Evolutionary conservation across 2,888 invertebrate genomes (phyloP).

Genomic region (Erannis defoliaria): DNA sequence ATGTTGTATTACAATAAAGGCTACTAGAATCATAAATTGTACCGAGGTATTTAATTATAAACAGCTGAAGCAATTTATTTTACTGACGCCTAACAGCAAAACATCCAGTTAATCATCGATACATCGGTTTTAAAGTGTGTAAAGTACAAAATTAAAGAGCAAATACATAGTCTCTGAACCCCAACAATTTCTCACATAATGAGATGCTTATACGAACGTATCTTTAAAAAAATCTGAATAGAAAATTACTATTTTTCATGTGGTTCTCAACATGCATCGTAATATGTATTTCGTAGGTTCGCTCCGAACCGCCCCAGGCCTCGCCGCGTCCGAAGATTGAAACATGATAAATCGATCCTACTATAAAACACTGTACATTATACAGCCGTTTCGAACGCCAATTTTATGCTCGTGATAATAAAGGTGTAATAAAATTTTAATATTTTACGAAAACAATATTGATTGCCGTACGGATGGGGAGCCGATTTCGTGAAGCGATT

Average conservation of each 20-base stretch:
- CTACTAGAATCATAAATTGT: conserved; percentile 15
- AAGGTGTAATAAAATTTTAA: conserved; percentile 62
- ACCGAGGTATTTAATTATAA: conserved; percentile 8
- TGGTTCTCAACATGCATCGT: conserved; percentile 43
- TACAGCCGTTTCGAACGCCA: conserved; percentile 56
- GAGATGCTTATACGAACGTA: conserved; percentile 38
- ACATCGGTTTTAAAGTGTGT: too few species aligned
- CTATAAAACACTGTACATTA: conserved; percentile 49
- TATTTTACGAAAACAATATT: conserved; percentile 64
- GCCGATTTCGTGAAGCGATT: conserved; percentile 34
- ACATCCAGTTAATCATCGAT: neutral
- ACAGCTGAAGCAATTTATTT: conserved; percentile 9
- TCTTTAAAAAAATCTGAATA: conserved; percentile 54
- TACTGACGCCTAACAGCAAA: neutral
- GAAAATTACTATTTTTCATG: conserved; percentile 53
- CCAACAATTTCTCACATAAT: conserved; percentile 26
- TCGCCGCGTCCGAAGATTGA: conserved; percentile 63
- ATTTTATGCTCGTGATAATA: conserved; percentile 63
- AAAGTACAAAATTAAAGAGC: too few species aligned
- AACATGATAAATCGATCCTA: conserved; percentile 72
- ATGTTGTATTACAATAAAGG: neutral
- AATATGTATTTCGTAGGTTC: conserved; percentile 56
- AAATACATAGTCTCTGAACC: neutral
- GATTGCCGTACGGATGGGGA: conserved; percentile 48
- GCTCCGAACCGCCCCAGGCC: conserved; percentile 51